Conservation (phyloP, 2,113 vertebrate genomes). For the Rhadina sibilatrix region DNA sequence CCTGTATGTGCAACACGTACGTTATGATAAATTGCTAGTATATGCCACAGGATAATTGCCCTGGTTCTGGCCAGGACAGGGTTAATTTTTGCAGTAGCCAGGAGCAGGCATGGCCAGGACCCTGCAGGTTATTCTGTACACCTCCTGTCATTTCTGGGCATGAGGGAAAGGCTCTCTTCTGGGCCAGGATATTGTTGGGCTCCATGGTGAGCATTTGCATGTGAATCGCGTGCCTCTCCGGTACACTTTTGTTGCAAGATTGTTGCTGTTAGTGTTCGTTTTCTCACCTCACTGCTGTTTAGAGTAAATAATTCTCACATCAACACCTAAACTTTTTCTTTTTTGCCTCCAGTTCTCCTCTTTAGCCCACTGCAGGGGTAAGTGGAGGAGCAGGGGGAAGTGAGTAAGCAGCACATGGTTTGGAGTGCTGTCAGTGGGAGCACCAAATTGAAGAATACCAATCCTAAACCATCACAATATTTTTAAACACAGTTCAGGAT, state of each 20-base stretch:
- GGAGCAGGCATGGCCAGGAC: not conserved
- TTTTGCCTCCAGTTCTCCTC: not conserved
- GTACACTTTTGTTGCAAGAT: not conserved
- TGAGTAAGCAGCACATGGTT: not conserved
- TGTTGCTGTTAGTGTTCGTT: not conserved
- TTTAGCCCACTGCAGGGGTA: not conserved
- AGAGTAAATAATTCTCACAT: not conserved
- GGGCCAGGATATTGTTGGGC: not conserved
- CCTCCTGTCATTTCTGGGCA: not conserved
- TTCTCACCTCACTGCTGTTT: not conserved
- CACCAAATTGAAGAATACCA: not conserved
- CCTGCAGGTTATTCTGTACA: rapidly evolving
- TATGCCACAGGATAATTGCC: not conserved
- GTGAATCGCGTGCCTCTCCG: rapidly evolving
- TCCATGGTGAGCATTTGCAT: not conserved
- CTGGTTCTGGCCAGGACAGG: not conserved
- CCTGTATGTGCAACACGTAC: not conserved
- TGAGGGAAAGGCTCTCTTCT: not conserved
- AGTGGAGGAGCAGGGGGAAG: not conserved
- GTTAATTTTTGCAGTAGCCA: not conserved
- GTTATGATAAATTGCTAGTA: not conserved
- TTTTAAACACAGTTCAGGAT: not conserved
- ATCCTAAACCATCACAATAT: not conserved
- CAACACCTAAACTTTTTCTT: rapidly evolving
- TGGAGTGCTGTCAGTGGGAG: not conserved